Evolutionary conservation across 1,140 invertebrate species (phyloP).

Genomic region (Anastrepha ludens): DNA sequence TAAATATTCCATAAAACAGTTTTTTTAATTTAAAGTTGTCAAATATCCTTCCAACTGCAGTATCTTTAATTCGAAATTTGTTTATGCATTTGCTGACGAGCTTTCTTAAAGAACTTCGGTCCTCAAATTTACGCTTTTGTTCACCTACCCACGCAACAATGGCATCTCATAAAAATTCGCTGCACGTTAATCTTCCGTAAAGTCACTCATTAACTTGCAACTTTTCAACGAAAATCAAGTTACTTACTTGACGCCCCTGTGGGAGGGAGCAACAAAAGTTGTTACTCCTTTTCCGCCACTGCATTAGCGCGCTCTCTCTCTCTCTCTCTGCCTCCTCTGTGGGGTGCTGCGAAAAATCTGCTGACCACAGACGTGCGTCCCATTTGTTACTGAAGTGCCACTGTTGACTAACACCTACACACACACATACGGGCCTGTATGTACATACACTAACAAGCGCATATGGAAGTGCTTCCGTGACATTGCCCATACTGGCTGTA

Average conservation of each 20-base stretch:
- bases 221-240: conserved; percentile 4
- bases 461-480: neutral
- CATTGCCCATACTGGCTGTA: neutral
- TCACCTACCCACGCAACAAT: no score
- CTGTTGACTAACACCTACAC: neutral
- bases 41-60: no score
- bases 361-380: neutral
- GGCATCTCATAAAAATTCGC: neutral
- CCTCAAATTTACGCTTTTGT: no score
- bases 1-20: no score
- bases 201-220: conserved; percentile 15
- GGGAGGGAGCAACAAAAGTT: neutral
- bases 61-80: no score
- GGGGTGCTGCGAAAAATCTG: neutral
- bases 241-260: neutral
- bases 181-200: neutral
- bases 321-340: neutral
- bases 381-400: neutral
- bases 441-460: neutral
- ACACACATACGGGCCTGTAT: neutral
- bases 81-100: no score
- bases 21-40: no score
- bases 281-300: neutral
- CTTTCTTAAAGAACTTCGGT: no score
- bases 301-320: neutral